Evolutionary conservation across 2,797 vertebrate species (phyloP).

Genomic region (Anableps anableps): DNA sequence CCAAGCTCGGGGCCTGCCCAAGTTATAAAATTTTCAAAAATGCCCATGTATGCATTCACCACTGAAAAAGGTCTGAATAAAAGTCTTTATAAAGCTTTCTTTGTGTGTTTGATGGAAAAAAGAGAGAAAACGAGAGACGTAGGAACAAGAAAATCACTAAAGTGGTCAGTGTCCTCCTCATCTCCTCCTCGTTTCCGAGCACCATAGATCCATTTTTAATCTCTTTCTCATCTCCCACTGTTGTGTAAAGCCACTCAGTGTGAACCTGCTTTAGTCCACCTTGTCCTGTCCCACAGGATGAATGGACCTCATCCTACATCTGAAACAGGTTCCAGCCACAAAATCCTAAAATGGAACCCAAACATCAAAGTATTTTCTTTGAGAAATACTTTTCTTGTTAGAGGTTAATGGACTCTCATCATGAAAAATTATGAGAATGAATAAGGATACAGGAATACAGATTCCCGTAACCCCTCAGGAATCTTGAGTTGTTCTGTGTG

Average conservation of each 20-base stretch:
- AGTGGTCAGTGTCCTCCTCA: slow-evolving; percentile 54
- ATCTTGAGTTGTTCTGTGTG: background rate
- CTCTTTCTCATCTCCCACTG: slow-evolving; percentile 51
- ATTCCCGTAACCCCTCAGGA: background rate
- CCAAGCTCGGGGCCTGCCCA: slow-evolving; percentile 42
- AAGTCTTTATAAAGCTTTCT: slow-evolving; percentile 18
- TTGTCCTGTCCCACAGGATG: slow-evolving; percentile 33
- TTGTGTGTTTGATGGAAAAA: background rate
- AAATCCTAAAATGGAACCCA: slow-evolving; percentile 2
- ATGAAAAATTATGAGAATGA: slow-evolving; percentile 1
- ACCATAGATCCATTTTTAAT: slow-evolving; percentile 69
- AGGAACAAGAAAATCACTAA: slow-evolving; percentile 34
- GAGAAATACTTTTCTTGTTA: background rate
- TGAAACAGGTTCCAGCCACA: slow-evolving; percentile 40
- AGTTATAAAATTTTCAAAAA: slow-evolving; percentile 68
- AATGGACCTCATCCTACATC: slow-evolving; percentile 46
- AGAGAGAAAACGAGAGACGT: background rate
- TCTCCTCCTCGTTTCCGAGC: slow-evolving; percentile 27
- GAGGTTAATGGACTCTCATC: slow-evolving; percentile 1
- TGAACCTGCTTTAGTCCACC: slow-evolving; percentile 22
- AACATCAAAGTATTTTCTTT: background rate
- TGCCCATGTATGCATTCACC: slow-evolving; percentile 28
- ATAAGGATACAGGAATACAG: background rate
- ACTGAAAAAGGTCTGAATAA: slow-evolving; percentile 33
- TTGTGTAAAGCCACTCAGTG: slow-evolving; percentile 45